Base-by-base conservation (phyloP, 1,140 invertebrate species). In the Ridgeia piscesae region DNA sequence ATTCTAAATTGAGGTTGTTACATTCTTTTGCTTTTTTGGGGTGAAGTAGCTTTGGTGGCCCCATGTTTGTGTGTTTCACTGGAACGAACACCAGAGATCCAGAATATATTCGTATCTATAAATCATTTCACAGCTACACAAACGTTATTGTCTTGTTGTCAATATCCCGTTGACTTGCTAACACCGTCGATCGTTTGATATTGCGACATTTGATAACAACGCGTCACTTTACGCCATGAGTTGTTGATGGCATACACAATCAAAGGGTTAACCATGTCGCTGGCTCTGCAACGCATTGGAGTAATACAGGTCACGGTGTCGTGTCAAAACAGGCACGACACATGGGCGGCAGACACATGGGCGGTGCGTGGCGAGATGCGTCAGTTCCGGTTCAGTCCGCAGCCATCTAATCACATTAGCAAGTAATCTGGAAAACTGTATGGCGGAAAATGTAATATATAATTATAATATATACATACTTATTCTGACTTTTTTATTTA, bases 291-390 rank as follows among this genome's bases (percentile, higher is more conserved):
- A 77, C 58, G 58, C 58, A 21, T 27, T 2, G 58, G 58, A 77
- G 21, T 77, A 31, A 31, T n/a, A 35, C 31, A 34, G 34, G 42
- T 77, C 58, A 21, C 58, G 27, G 27, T 77, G 58, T 14, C 58
- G 58, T 77, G 58, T 77, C 58, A 27, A 77, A 77, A 31, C 4
- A 77, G 58, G 58, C 58, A 77, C 27, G 2, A 77, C 58, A 77
- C n/a, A 94, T 94, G 35, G 91, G 95, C 91, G 93, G 95, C n/a
- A n/a, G n/a, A n/a, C n/a, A n/a, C n/a, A 94, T 94, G 35, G 91
- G 95, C 91, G 93, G 95, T 77, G 95, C 95, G 92, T 94, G 95
- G 91, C 93, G 94, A 91, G 95, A 77, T 77, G 27, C 2, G 17
- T 77, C 58, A 2, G 17, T 77, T 77, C 58, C 58, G 58, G 58